These are phyloP conservation scores for Oreotrochilus melanogaster DNA, from an alignment of 2,113 vertebrate genomes.

Conservation along the genomic window DNA sequence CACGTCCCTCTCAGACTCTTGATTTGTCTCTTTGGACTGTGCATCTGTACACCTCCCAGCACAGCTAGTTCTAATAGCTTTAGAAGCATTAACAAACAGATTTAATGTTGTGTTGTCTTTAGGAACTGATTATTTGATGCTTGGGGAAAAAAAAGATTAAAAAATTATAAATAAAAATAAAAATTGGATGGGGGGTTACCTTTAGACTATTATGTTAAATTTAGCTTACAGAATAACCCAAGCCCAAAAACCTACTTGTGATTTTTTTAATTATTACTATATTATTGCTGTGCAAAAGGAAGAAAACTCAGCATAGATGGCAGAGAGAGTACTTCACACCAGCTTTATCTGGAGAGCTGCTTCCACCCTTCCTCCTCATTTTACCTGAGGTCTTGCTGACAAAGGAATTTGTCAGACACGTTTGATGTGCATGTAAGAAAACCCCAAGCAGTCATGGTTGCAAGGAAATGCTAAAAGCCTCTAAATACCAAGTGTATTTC, in stretches of 20 bases:
- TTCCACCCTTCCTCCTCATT: neutral
- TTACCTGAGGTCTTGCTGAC: neutral
- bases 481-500: constrained; percentile 47
- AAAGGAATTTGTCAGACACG: neutral
- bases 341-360: neutral
- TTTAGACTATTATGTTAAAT: neutral
- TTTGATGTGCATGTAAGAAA: neutral
- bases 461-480: constrained; percentile 8
- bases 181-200: too few species aligned
- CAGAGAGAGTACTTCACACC: neutral
- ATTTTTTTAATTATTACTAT: neutral
- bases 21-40: neutral
- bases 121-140: neutral
- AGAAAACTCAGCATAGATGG: neutral
- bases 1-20: neutral
- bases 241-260: neutral
- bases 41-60: neutral
- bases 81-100: neutral
- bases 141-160: neutral
- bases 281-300: neutral
- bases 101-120: neutral
- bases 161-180: too few species aligned
- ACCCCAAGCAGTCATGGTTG: neutral
- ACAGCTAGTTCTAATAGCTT: neutral
- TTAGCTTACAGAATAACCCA: neutral